These are phyloP conservation scores for Diachasmimorpha longicaudata DNA, from an alignment of 1,140 invertebrate species.

Conservation along the genomic window DNA sequence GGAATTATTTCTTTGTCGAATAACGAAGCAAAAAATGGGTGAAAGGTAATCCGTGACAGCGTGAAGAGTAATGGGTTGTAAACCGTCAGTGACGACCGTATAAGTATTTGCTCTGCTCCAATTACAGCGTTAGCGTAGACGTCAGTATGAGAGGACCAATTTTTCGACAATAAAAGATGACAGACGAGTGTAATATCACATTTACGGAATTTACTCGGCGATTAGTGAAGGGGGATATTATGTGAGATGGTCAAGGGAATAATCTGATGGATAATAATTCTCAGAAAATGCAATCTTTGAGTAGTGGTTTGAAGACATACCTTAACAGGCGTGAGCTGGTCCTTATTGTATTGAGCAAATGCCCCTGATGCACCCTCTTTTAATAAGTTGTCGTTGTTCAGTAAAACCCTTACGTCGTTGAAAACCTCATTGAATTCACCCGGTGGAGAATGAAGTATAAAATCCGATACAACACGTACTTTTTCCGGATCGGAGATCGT, in stretches of 20 bases:
- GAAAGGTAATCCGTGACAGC: not conserved
- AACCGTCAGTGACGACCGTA: conserved; percentile 11
- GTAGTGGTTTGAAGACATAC: conserved; percentile 39
- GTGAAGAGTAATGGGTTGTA: not conserved
- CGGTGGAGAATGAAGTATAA: conserved; percentile 97
- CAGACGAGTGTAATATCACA: not conserved
- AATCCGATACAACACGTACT: conserved; percentile 96
- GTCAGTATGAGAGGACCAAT: not conserved
- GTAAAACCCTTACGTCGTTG: conserved; percentile 94
- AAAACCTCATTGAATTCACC: conserved; percentile 99
- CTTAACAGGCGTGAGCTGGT: conserved; percentile 95
- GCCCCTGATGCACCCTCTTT: conserved; percentile 95
- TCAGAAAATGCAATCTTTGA: not conserved
- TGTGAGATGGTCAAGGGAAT: not conserved
- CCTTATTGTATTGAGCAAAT: conserved; percentile 98
- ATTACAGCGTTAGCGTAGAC: conserved; percentile 13
- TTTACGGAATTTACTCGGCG: not conserved
- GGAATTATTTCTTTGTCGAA: not conserved
- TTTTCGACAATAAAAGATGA: not conserved
- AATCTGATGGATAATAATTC: not conserved
- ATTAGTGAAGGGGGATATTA: not conserved
- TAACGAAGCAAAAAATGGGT: not conserved
- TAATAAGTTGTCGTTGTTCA: conserved; percentile 94
- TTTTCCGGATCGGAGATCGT: conserved; percentile 87
- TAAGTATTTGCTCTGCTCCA: conserved; percentile 28